Evolutionary conservation across 1,140 invertebrate genomes (phyloP), one percentile per base, ranked within the genome.

Genomic region (Conopomorpha cramerella): DNA sequence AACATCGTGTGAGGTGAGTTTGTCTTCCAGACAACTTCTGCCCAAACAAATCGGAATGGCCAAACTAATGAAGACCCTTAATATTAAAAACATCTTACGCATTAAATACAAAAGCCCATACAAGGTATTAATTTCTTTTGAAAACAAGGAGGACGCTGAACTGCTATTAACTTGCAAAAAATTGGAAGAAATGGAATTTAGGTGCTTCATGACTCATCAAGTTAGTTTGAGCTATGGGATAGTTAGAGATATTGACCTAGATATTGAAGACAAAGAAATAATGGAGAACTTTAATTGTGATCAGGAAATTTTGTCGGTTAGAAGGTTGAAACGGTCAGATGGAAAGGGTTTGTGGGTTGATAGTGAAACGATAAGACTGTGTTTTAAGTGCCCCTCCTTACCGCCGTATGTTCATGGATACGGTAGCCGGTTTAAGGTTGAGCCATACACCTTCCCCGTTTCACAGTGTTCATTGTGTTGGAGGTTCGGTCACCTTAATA

Each of bases 41-140:
- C 36, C 39, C 11, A 46, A 46, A 31, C 44, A 47, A 36, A 40
- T 47, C 36, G 38, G 40, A 16, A 19, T 47, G 12, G 41, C 45
- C 2, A 38, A 31, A 28, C 10, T 43, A 12, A 30, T 46, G 16
- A 30, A 37, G 4, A 25, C 31, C 8, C 3, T 31, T n/a, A 31
- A 42, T 8, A 40, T 47, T 27, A 12, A 10, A 0, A 25, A 28
- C n/a, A 49, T 49, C 4, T 30, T 8, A 8, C 14, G 29, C 15
- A 23, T 41, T 3, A 49, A 45, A 36, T 45, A 39, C 13, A 30
- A 39, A 13, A 42, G 43, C 23, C 37, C 40, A 1, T 45, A 33
- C 26, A 49, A 45, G 29, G 38, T 47, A n/a, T 10, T 30, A 14
- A 16, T 47, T 8, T 15, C 30, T 14, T 40, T 47, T 30, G 25